These are phyloP conservation scores for Cremastinae sp. DNA, from an alignment of 2,888 invertebrate genomes.

Conservation along the genomic window DNA sequence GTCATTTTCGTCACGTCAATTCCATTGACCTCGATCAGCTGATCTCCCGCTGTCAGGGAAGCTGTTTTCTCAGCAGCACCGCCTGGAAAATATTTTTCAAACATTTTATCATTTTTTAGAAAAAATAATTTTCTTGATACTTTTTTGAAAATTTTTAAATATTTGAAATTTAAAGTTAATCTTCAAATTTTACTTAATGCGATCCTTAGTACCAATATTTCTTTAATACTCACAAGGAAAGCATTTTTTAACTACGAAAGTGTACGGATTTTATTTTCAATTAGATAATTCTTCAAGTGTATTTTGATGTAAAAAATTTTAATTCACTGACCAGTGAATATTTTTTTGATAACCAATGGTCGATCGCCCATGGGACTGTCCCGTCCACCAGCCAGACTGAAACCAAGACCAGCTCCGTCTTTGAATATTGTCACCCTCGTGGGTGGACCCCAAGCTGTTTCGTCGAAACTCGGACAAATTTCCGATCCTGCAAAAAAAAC, in stretches of 20 bases:
- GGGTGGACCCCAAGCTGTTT: slow-evolving; percentile 83
- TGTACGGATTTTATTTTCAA: neutral
- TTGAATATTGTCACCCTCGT: slow-evolving; percentile 83
- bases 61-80: slow-evolving; percentile 94
- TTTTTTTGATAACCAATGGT: slow-evolving; percentile 94
- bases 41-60: slow-evolving; percentile 91
- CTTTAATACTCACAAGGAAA: too few species aligned
- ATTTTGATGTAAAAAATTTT: neutral
- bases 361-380: slow-evolving; percentile 94
- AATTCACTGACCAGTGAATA: slow-evolving; percentile 90
- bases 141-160: too few species aligned
- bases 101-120: neutral
- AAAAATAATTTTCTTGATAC: too few species aligned
- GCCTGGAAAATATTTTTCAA: slow-evolving; percentile 83
- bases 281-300: neutral
- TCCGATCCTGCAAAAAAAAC: slow-evolving; percentile 71
- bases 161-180: too few species aligned
- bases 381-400: slow-evolving; percentile 96
- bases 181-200: too few species aligned
- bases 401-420: slow-evolving; percentile 94
- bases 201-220: neutral
- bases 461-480: slow-evolving; percentile 75
- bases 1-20: slow-evolving; percentile 90
- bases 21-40: slow-evolving; percentile 91
- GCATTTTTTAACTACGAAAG: too few species aligned